Conservation (phyloP, 2,113 vertebrate species). For the Alligator sinensis region DNA sequence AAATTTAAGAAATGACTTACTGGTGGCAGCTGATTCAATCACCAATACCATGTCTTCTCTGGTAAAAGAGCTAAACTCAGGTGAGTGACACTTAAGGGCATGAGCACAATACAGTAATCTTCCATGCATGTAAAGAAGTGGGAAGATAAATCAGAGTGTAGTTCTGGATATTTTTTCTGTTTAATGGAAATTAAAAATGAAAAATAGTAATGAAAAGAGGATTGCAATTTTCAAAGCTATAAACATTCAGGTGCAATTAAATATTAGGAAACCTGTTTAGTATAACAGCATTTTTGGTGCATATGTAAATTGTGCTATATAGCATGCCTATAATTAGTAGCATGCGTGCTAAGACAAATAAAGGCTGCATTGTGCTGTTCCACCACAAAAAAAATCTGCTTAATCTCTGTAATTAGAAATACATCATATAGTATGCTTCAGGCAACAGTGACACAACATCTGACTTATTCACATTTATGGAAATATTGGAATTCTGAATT, state of each 20-base stretch:
- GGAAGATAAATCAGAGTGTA: background rate
- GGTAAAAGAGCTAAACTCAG: slow-evolving; percentile 97
- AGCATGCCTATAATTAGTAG: background rate
- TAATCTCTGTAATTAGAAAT: background rate
- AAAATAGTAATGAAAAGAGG: background rate
- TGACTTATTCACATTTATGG: background rate
- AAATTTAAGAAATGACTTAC: slow-evolving; percentile 96
- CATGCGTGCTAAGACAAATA: background rate
- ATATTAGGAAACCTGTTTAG: background rate
- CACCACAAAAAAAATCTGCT: background rate
- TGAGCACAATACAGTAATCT: background rate
- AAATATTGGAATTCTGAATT: background rate
- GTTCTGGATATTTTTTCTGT: background rate
- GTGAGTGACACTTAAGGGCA: slow-evolving; percentile 64
- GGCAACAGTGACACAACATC: too few relatives aligned
- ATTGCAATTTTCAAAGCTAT: background rate
- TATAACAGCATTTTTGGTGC: background rate
- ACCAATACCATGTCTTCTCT: slow-evolving; percentile 99
- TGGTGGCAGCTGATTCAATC: slow-evolving; percentile 98
- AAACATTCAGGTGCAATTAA: background rate
- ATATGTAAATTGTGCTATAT: background rate
- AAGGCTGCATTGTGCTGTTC: background rate
- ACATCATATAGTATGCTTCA: background rate
- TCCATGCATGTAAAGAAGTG: background rate
- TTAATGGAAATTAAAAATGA: background rate